Conservation (phyloP, 2,888 invertebrate genomes). For the Stenchaetothrips biformis region DNA sequence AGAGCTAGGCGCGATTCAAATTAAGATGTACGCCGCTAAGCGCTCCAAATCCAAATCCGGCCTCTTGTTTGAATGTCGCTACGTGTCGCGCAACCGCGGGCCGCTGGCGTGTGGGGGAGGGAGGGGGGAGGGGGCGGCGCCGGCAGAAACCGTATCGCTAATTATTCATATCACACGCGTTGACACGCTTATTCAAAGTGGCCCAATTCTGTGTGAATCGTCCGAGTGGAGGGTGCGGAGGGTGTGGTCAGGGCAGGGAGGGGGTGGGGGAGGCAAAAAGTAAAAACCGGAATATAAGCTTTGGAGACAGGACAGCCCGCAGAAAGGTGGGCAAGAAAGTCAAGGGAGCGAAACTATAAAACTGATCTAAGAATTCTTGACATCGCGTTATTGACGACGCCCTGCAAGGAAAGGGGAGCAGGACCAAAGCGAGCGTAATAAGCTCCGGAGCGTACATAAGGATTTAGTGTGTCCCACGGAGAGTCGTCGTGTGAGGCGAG, state of each 20-base stretch:
- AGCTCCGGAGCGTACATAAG: too few species aligned
- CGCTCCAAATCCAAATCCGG: neutral
- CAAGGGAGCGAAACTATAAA: too few species aligned
- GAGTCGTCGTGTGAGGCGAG: too few species aligned
- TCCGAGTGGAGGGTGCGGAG: neutral
- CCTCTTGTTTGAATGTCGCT: neutral
- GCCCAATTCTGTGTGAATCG: neutral
- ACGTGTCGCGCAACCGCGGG: neutral
- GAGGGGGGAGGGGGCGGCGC: neutral
- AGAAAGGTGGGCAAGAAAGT: too few species aligned
- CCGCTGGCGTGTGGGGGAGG: neutral
- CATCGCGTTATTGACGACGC: too few species aligned
- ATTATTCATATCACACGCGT: conserved; percentile 16
- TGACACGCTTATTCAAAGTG: conserved; percentile 18
- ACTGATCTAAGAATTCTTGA: too few species aligned
- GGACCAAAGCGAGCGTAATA: too few species aligned
- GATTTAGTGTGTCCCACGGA: too few species aligned
- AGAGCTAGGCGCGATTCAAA: neutral
- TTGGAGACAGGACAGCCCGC: too few species aligned
- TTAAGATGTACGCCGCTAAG: conserved; percentile 16
- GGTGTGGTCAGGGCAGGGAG: neutral
- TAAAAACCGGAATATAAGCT: too few species aligned
- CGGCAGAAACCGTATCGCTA: neutral
- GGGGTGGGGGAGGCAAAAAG: too few species aligned
- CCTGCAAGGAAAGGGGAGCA: too few species aligned